Conservation (phyloP, 2,888 invertebrate species). For the Yponomeuta malinellus region DNA sequence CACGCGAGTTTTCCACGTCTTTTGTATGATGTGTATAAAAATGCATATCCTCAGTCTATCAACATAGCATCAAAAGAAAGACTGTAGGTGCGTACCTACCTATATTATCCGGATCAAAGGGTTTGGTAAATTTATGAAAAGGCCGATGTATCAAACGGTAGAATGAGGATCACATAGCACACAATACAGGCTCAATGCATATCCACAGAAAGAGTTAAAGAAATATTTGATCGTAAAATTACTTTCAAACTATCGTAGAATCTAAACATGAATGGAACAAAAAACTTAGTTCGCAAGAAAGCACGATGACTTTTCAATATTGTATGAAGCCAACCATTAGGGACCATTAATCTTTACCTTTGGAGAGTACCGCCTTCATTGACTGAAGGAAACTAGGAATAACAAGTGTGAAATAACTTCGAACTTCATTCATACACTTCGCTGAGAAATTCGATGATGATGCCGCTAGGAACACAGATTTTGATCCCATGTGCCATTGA, state of each 20-base stretch:
- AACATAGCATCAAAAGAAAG: too few relatives aligned
- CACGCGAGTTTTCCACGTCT: too few relatives aligned
- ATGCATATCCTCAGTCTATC: too few relatives aligned
- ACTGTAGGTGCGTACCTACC: too few relatives aligned
- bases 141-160: background rate
- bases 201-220: background rate
- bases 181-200: background rate
- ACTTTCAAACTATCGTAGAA: constrained; percentile 38
- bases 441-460: constrained; percentile 39
- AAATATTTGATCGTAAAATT: constrained; percentile 28
- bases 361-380: constrained; percentile 32
- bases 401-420: constrained; percentile 14
- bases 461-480: background rate
- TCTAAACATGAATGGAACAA: constrained; percentile 42
- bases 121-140: background rate
- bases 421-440: constrained; percentile 43
- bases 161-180: constrained; percentile 13
- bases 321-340: constrained; percentile 30
- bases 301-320: background rate
- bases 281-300: background rate
- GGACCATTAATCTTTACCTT: constrained; percentile 34
- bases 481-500: background rate
- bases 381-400: constrained; percentile 19
- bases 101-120: too few relatives aligned
- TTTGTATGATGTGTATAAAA: too few relatives aligned